Evolutionary conservation across 2,113 vertebrate species (phyloP).

Genomic region (Percina caprodes): DNA sequence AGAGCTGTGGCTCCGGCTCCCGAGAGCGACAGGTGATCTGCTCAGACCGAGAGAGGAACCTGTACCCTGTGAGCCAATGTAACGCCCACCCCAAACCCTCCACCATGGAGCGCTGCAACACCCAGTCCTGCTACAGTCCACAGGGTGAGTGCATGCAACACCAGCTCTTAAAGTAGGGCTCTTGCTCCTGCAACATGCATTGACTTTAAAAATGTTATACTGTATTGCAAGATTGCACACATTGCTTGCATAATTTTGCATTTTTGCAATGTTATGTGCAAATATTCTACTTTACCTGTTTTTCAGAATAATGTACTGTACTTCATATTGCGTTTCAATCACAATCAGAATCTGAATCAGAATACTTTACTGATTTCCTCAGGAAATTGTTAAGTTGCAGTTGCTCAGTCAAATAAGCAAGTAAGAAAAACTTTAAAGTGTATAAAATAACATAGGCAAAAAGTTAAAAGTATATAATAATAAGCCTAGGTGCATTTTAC

Average conservation of each 20-base stretch:
- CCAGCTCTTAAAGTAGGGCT: neutral
- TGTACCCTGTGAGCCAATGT: constrained; percentile 85
- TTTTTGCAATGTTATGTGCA: neutral
- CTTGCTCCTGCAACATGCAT: neutral
- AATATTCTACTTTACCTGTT: neutral
- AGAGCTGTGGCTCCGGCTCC: constrained; percentile 89
- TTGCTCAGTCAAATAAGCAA: too few species aligned
- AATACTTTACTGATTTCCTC: too few species aligned
- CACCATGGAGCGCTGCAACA: constrained; percentile 89
- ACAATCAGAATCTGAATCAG: neutral
- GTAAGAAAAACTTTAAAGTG: too few species aligned
- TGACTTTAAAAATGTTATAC: too few species aligned
- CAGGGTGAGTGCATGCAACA: constrained; percentile 84
- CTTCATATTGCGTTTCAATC: neutral
- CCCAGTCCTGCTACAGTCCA: constrained; percentile 88
- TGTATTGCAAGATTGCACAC: neutral
- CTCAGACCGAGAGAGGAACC: constrained; percentile 83
- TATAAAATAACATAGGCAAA: too few species aligned
- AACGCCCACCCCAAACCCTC: constrained; percentile 80
- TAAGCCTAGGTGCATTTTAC: too few species aligned
- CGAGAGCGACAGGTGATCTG: constrained; percentile 93
- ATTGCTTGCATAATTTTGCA: neutral
- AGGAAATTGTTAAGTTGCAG: too few species aligned
- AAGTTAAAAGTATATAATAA: too few species aligned
- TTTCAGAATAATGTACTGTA: neutral